A percentile compares a stretch with the other conserved stretches of the same genome.
phyloP scores from a whole-genome alignment of 1,140 invertebrate genomes.

The Drosophila kanapiae region DNA sequence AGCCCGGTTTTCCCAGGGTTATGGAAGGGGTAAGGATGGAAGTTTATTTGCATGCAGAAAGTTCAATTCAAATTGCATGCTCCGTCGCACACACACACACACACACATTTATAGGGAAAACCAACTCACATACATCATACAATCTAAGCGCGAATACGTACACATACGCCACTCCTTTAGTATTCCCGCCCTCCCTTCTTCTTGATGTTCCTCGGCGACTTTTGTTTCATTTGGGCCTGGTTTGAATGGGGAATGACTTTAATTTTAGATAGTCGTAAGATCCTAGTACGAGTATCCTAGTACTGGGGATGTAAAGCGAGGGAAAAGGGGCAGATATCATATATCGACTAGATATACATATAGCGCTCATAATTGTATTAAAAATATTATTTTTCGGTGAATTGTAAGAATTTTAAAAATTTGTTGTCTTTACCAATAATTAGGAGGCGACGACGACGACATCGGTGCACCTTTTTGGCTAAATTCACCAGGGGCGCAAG shows the following conservation, averaged over 20 bases:
- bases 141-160: slow-evolving; percentile 14
- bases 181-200: slow-evolving; percentile 23
- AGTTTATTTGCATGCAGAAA: slow-evolving; percentile 76
- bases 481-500: slow-evolving; percentile 58
- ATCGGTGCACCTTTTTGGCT: slow-evolving; percentile 76
- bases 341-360: too few relatives aligned
- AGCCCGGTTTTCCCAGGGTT: neutral
- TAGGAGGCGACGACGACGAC: slow-evolving; percentile 59
- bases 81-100: slow-evolving; percentile 56
- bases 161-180: neutral
- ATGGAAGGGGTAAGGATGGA: slow-evolving; percentile 4
- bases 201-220: slow-evolving; percentile 4
- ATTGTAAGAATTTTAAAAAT: too few relatives aligned
- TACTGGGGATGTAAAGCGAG: too few relatives aligned
- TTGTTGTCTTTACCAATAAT: too few relatives aligned
- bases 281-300: too few relatives aligned
- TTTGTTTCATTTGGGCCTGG: slow-evolving; percentile 3
- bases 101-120: neutral
- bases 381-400: too few relatives aligned
- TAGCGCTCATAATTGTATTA: too few relatives aligned
- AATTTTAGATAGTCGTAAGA: neutral
- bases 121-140: slow-evolving; percentile 5
- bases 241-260: neutral
- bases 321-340: too few relatives aligned
- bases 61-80: slow-evolving; percentile 80